These are phyloP conservation scores for Odontomyia ornata DNA, from an alignment of 2,888 invertebrate species.

Conservation along the genomic window DNA sequence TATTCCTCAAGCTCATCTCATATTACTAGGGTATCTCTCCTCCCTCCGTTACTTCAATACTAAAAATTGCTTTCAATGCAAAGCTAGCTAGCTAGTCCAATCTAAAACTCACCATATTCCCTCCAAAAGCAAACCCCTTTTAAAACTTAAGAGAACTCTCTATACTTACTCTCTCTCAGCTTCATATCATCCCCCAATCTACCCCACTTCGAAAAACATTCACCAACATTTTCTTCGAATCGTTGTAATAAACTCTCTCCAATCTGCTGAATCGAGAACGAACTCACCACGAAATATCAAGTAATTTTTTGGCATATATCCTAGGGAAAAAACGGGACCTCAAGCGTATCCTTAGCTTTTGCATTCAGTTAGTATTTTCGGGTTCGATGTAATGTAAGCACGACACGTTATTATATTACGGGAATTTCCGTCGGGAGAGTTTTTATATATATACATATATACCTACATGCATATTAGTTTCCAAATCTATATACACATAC, in stretches of 20 bases:
- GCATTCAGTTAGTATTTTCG: conserved; percentile 45
- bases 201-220: background rate
- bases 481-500: background rate
- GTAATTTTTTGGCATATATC: conserved; percentile 16
- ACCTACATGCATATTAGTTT: background rate
- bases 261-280: background rate
- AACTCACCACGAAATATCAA: conserved; percentile 27
- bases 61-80: no score
- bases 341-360: conserved; percentile 43
- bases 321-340: conserved; percentile 38
- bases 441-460: background rate
- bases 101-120: no score
- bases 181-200: background rate
- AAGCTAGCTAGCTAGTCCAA: no score
- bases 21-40: no score
- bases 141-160: background rate
- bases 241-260: conserved; percentile 8
- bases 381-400: conserved; percentile 46
- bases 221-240: conserved; percentile 21
- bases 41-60: no score
- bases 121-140: no score
- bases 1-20: no score
- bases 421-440: conserved; percentile 5
- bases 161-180: background rate
- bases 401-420: conserved; percentile 30